Evolutionary conservation across 1,140 invertebrate species (phyloP).

Genomic region (Battus philenor): DNA sequence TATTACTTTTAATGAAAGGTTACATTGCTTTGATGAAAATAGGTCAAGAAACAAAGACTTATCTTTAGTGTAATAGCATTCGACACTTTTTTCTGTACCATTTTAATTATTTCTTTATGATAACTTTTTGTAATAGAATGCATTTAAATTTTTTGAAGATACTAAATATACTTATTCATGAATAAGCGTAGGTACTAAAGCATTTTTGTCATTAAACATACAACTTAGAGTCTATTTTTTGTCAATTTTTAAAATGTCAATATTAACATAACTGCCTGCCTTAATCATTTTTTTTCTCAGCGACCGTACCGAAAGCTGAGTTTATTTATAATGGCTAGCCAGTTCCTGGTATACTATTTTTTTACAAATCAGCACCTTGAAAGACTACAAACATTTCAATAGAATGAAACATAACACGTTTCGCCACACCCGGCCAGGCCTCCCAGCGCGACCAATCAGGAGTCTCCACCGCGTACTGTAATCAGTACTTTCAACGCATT

Average conservation of each 20-base stretch:
- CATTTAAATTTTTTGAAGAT: too few relatives aligned
- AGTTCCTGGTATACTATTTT: conserved; percentile 39
- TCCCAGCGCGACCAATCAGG: conserved; percentile 49
- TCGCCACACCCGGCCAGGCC: conserved; percentile 66
- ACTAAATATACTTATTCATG: too few relatives aligned
- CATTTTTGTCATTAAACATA: too few relatives aligned
- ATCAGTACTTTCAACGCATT: conserved; percentile 60
- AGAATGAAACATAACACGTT: conserved; percentile 35
- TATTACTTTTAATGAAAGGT: conserved; percentile 19
- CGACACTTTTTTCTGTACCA: too few relatives aligned
- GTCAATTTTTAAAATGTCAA: too few relatives aligned
- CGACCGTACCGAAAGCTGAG: too few relatives aligned
- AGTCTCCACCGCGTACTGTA: conserved; percentile 38
- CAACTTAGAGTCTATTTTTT: too few relatives aligned
- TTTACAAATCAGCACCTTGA: conserved; percentile 33
- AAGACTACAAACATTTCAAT: conserved; percentile 34
- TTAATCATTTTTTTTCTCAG: too few relatives aligned
- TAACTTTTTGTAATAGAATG: too few relatives aligned
- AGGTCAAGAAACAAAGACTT: conserved; percentile 1
- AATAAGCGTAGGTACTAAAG: too few relatives aligned
- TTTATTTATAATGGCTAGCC: too few relatives aligned
- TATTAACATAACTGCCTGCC: too few relatives aligned
- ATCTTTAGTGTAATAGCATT: neutral
- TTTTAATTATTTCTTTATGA: neutral
- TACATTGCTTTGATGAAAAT: neutral